Conservation (phyloP, 2,113 vertebrate species). For the Struthio camelus region DNA sequence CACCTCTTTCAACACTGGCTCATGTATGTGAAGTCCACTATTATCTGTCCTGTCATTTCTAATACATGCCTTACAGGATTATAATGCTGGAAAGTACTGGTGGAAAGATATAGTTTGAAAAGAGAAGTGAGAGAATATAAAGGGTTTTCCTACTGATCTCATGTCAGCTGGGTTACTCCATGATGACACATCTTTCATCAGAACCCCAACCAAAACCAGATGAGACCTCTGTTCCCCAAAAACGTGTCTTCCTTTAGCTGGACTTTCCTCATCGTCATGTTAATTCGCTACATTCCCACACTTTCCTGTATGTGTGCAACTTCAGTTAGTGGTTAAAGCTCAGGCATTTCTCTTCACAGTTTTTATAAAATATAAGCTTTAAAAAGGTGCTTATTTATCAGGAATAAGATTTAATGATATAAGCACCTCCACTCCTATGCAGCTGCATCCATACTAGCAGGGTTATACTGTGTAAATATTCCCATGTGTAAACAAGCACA, state of each 20-base stretch:
- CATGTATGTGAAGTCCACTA: background rate
- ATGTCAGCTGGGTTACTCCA: background rate
- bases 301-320: background rate
- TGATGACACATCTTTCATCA: background rate
- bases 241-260: background rate
- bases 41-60: constrained; percentile 5
- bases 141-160: background rate
- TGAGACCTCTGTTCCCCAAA: background rate
- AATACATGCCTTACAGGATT: background rate
- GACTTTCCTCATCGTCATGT: background rate
- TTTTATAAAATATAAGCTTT: background rate
- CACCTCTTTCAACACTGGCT: background rate
- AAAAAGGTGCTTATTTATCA: background rate
- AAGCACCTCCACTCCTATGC: background rate
- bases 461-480: background rate
- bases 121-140: background rate
- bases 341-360: background rate
- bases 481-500: accelerated
- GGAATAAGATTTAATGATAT: background rate
- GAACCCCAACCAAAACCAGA: background rate
- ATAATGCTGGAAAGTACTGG: background rate
- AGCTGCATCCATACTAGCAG: background rate
- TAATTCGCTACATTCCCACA: background rate
- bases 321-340: background rate
- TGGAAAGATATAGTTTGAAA: background rate